Base-by-base conservation (phyloP, 2,113 vertebrate species). In the Ellobius talpinus region DNA sequence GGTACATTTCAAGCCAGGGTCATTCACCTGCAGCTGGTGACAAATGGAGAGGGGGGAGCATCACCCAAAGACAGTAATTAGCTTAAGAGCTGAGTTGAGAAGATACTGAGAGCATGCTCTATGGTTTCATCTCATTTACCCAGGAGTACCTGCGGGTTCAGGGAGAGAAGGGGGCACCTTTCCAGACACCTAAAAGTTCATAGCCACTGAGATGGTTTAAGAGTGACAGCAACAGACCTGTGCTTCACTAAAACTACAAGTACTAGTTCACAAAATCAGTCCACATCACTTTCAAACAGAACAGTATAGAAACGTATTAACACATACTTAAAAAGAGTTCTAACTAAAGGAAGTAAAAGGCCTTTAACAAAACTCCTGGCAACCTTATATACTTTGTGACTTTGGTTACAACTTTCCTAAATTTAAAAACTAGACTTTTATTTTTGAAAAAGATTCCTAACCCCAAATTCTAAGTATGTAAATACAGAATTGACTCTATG, bases 121-220 rank as follows among this genome's bases (percentile, higher is more conserved):
- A 97, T 89, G 93, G 89, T 96, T 98, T 98, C 94, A 93, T 92
- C 96, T 98, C 94, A 98, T 98, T 98, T 98, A 98, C 97, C 82
- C 61, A 89, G 63, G 50, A 98, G 66, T 88, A 98, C 89, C 93
- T 97, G 95, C 94, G 88, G 97, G 96, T 98, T 87, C 97, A 61
- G 73, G 86, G 95, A 79, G 95, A 94, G 73, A 98, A 90, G 42
- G 50, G 95, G 93, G 33, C 90, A 87, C 55, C 93, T 94, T 98
- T 96, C 95, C 65, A 98, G 68, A 98, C 58, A 97, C 82, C 82
- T 87, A 66, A 97, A 96, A 98, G 96, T 55, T 94, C 94, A 96
- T 82, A 96, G 93, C 36, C 89, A 89, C 87, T 26, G 91, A 85
- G 92, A 87, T 19, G 45, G 17, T n/a, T 81, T 86, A 12, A 55